These are phyloP conservation scores for Onychomys arenicola DNA, from an alignment of 2,797 vertebrate genomes.

Conservation along the genomic window DNA sequence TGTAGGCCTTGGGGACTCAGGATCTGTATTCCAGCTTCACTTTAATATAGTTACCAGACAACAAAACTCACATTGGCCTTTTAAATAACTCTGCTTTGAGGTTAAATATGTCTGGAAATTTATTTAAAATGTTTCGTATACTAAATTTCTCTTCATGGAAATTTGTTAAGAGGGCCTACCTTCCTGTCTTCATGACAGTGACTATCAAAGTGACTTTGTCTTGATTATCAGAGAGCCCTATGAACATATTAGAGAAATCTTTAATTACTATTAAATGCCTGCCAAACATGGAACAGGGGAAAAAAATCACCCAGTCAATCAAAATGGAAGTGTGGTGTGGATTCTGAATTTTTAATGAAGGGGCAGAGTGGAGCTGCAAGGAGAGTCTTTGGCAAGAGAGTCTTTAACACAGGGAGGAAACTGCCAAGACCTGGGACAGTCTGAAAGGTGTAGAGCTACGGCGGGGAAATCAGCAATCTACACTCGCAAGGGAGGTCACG, in stretches of 20 bases:
- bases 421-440: background rate
- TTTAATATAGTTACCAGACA: slow-evolving; percentile 69
- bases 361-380: slow-evolving; percentile 72
- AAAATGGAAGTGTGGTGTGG: slow-evolving; percentile 71
- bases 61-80: slow-evolving; percentile 73
- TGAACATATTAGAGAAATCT: slow-evolving; percentile 83
- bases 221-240: slow-evolving; percentile 83
- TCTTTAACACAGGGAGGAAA: background rate
- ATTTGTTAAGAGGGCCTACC: slow-evolving; percentile 77
- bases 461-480: background rate
- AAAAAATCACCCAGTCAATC: slow-evolving; percentile 78
- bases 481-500: background rate
- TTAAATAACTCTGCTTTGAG: slow-evolving; percentile 76
- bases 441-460: background rate
- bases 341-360: slow-evolving; percentile 82
- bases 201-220: slow-evolving; percentile 84
- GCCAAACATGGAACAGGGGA: slow-evolving; percentile 72
- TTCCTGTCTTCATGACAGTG: slow-evolving; percentile 82
- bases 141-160: slow-evolving; percentile 81
- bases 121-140: slow-evolving; percentile 74
- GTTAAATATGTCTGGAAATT: slow-evolving; percentile 79
- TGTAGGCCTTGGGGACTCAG: slow-evolving; percentile 78
- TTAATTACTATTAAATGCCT: slow-evolving; percentile 87
- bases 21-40: slow-evolving; percentile 81
- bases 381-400: slow-evolving; percentile 67